Evolutionary conservation across 2,113 vertebrate genomes (phyloP), one percentile per base, ranked within the genome.

Genomic region (Lepidothrix coronata): DNA sequence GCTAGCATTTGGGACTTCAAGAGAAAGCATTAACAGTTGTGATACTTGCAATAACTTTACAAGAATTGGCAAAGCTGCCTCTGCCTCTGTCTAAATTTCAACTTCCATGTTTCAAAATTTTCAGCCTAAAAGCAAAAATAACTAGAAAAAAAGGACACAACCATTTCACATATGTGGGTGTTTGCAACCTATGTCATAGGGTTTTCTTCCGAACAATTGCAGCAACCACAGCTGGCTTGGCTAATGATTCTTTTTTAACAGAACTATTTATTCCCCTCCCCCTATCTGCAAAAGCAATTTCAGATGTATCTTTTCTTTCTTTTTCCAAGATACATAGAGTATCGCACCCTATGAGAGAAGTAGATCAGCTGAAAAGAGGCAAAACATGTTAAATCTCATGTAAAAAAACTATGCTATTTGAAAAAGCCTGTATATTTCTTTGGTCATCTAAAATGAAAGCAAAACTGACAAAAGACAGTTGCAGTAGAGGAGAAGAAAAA

Each of bases 1-100:
- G 49, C 31, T 72, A 68, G 66, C 70, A 33, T 66, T 59, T 85
- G 61, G 14, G 48, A n/a, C 62, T 87, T 68, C 70, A 92, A 68
- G n/a, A 85, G 70, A 86, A 92, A 92, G 5, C 35, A 91, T 76
- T 89, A 87, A 37, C 62, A 61, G 51, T 82, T 84, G 28, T 37
- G 70, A 79, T 68, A 65, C 48, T 74, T 72, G 48, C 70, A 75
- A 63, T 39, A 77, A 35, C 44, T 49, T 88, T 73, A 88, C 9
- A 78, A 76, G 59, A 85, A 61, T 1, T 57, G 58, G 39, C 54
- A 73, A 87, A 78, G 16, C 33, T 89, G 54, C 11, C 12, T 84
- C 57, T 75, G 52, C 44, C 49, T 79, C 67, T 72, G 13, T 27
- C 31, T 75, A 61, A 76, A 79, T 92, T 88, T 82, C 44, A 86